Evolutionary conservation across 2,797 vertebrate species (phyloP).

Genomic region (Microctenopoma lineatum): DNA sequence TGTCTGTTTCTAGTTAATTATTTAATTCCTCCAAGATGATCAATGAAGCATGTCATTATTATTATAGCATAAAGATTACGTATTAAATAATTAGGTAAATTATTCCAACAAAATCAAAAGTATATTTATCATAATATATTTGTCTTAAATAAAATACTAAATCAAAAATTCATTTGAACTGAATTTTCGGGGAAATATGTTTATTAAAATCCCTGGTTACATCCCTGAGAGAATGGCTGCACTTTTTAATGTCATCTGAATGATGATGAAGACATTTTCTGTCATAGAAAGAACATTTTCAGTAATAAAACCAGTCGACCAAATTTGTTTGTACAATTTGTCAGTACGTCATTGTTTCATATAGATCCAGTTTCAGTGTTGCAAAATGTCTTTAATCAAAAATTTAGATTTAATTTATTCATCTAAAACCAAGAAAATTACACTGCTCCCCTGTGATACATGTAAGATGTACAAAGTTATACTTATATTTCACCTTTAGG

Average conservation of each 20-base stretch:
- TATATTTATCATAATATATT: too few species aligned
- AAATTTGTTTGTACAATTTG: not conserved
- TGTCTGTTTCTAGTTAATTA: too few species aligned
- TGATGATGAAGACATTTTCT: too few species aligned
- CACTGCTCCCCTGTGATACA: not conserved
- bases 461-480: not conserved
- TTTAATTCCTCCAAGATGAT: not conserved
- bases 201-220: too few species aligned
- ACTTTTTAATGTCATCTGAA: not conserved
- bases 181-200: not conserved
- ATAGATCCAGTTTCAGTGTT: not conserved
- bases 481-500: not conserved
- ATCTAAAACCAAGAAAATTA: not conserved
- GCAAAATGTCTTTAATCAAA: not conserved
- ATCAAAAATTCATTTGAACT: not conserved
- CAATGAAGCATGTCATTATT: too few species aligned
- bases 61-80: too few species aligned
- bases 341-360: conserved; percentile 2
- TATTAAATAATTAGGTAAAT: too few species aligned
- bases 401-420: conserved; percentile 2
- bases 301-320: not conserved
- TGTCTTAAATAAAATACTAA: not conserved
- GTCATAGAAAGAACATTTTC: too few species aligned
- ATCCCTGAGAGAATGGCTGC: not conserved
- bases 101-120: too few species aligned